phyloP scores from a whole-genome alignment of 2,797 vertebrate species.

The Protosalanx chinensis region DNA sequence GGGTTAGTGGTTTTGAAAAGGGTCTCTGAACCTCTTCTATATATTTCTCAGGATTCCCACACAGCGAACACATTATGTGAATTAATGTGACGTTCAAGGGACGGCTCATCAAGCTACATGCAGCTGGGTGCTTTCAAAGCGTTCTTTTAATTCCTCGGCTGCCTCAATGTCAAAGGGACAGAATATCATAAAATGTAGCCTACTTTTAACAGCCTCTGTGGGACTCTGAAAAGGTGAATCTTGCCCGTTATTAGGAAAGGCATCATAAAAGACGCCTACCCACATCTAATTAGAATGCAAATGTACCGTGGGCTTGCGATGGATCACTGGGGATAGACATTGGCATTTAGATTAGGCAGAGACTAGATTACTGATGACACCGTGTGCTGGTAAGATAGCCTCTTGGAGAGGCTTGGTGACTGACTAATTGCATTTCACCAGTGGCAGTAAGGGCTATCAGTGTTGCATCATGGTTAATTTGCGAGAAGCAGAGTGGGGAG shows the following conservation, averaged over 20 bases:
- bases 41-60: constrained; percentile 47
- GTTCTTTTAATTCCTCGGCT: constrained; percentile 63
- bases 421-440: constrained; percentile 69
- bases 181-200: constrained; percentile 60
- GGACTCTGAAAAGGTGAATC: constrained; percentile 70
- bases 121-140: constrained; percentile 62
- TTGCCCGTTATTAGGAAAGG: constrained; percentile 66
- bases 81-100: constrained; percentile 48
- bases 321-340: constrained; percentile 71
- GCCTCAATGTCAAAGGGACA: constrained; percentile 72
- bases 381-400: constrained; percentile 69
- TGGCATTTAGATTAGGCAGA: constrained; percentile 75
- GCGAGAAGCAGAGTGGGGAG: constrained; percentile 33
- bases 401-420: constrained; percentile 65
- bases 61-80: constrained; percentile 34
- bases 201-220: constrained; percentile 53
- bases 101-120: constrained; percentile 53
- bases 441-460: constrained; percentile 44
- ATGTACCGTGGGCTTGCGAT: constrained; percentile 63
- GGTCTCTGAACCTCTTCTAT: neutral
- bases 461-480: constrained; percentile 59
- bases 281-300: constrained; percentile 76
- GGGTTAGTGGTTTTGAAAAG: neutral
- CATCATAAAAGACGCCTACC: constrained; percentile 58
- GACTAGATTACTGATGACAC: constrained; percentile 76